A percentile compares a stretch with the other conserved stretches of the same genome.
These are phyloP conservation scores for Cinclus cinclus DNA, from an alignment of 2,113 vertebrate species.

Conservation along the genomic window DNA sequence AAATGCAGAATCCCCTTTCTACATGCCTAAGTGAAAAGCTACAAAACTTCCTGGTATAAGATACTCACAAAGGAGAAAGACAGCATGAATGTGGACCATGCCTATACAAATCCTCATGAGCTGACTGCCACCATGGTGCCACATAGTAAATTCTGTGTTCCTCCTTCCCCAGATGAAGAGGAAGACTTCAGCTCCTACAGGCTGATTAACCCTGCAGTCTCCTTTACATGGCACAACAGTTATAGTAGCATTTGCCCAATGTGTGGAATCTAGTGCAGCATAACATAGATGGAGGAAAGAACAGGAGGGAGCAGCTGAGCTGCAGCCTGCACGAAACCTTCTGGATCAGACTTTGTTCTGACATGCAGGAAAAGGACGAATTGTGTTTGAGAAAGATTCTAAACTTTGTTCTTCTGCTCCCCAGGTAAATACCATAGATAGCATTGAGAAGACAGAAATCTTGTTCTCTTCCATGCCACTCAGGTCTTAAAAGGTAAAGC, in stretches of 20 bases:
- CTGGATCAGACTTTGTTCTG: accelerated
- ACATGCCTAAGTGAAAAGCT: accelerated
- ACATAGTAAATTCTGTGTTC: not conserved
- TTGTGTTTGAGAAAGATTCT: not conserved
- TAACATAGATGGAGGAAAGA: not conserved
- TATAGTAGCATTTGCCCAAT: not conserved
- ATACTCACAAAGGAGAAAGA: not conserved
- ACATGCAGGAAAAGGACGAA: not conserved
- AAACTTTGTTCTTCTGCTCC: not conserved
- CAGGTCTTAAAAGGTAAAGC: not conserved
- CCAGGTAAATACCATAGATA: not conserved
- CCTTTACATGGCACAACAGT: not conserved
- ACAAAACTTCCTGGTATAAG: not conserved
- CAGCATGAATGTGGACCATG: not conserved
- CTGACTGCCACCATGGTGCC: not conserved
- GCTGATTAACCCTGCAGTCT: not conserved
- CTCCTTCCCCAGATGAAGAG: not conserved
- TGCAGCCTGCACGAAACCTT: not conserved
- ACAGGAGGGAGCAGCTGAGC: not conserved
- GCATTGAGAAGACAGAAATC: not conserved
- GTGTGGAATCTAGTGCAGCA: not conserved
- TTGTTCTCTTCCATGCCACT: not conserved
- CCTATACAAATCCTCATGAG: not conserved
- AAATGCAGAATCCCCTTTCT: not conserved
- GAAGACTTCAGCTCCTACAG: not conserved